Evolutionary conservation across 2,888 invertebrate genomes (phyloP).

Genomic region (Tridacna gigas): DNA sequence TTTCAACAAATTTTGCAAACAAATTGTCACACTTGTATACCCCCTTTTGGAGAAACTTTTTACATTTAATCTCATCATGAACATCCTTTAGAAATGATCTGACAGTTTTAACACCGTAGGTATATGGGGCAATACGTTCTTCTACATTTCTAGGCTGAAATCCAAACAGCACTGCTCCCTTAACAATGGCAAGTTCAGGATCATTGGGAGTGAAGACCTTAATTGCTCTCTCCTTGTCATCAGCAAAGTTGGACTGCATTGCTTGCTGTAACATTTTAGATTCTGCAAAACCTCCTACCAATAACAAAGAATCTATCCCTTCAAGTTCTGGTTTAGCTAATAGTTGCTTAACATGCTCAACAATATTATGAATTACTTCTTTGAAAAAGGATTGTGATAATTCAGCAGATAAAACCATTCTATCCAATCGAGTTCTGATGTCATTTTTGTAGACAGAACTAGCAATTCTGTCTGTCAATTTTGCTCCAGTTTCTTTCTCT

Average conservation of each 20-base stretch:
- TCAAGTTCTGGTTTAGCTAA: neutral
- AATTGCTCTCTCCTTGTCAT: neutral
- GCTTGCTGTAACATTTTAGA: conserved; percentile 5
- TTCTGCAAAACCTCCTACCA: conserved; percentile 14
- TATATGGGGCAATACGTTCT: conserved; percentile 16
- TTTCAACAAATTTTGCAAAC: neutral
- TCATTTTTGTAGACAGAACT: neutral
- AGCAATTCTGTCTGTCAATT: neutral
- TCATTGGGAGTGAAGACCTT: neutral
- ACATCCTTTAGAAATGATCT: neutral
- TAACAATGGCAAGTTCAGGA: conserved; percentile 20
- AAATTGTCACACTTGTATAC: conserved; percentile 6
- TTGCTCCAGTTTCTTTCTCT: neutral
- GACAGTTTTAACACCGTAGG: conserved; percentile 12
- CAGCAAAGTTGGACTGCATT: neutral
- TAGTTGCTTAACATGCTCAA: neutral
- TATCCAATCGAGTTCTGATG: neutral
- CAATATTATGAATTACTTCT: neutral
- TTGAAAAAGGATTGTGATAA: neutral
- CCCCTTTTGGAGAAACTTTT: neutral
- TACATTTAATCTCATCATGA: conserved; percentile 1
- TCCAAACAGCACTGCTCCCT: conserved; percentile 12
- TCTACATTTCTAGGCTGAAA: neutral
- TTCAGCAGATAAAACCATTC: neutral
- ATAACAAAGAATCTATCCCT: neutral